These are phyloP conservation scores for Iguana delicatissima DNA, from an alignment of 2,797 vertebrate species.

Conservation along the genomic window DNA sequence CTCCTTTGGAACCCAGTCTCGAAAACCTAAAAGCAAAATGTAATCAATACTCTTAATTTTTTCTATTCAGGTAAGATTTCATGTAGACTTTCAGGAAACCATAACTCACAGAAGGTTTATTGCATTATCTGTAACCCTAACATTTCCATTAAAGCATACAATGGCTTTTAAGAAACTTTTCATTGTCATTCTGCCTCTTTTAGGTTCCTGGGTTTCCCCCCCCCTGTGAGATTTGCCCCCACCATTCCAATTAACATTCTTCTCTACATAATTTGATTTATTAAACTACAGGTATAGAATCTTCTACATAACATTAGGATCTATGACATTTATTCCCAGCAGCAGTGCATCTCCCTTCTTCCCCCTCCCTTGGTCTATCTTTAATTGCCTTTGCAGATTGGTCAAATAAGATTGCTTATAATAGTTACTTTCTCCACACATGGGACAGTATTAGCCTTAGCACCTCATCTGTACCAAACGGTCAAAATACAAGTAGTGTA, in stretches of 20 bases:
- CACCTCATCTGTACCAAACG: neutral
- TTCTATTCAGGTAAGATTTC: constrained; percentile 77
- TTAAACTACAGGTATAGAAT: constrained; percentile 71
- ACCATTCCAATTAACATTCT: constrained; percentile 77
- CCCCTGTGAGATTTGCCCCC: constrained; percentile 41
- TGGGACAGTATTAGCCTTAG: accelerated
- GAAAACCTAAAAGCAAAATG: constrained; percentile 86
- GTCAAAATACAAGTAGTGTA: neutral
- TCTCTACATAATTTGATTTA: constrained; percentile 75
- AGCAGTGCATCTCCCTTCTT: constrained; percentile 56
- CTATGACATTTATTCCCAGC: constrained; percentile 72
- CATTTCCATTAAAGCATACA: constrained; percentile 79
- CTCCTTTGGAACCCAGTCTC: constrained; percentile 99
- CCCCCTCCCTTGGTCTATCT: constrained; percentile 29
- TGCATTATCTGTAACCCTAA: constrained; percentile 80
- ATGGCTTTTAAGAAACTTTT: constrained; percentile 82
- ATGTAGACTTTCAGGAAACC: constrained; percentile 79
- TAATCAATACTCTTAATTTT: constrained; percentile 75
- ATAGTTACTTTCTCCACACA: neutral
- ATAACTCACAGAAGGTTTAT: constrained; percentile 80
- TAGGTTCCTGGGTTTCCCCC: constrained; percentile 63
- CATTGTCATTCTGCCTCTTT: constrained; percentile 77
- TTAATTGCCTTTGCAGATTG: constrained; percentile 52
- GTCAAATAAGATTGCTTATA: constrained; percentile 9
- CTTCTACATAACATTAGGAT: constrained; percentile 66